Evolutionary conservation across 2,888 invertebrate species (phyloP).

Genomic region (Acanthopleura granulata): DNA sequence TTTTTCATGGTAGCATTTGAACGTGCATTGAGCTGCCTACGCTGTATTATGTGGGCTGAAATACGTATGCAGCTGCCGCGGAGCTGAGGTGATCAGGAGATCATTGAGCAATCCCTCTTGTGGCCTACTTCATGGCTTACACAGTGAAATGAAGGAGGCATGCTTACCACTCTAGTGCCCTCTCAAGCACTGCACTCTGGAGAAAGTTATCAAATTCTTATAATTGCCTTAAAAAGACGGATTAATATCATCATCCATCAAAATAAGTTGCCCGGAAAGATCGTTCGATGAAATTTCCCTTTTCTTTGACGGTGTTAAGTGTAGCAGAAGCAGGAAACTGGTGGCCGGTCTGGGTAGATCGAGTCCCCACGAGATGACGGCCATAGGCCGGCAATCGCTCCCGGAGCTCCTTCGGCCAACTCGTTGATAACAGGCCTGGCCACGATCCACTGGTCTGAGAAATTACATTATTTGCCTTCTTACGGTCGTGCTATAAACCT

Average conservation of each 20-base stretch:
- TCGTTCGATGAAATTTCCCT: neutral
- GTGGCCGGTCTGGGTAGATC: neutral
- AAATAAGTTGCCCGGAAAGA: neutral
- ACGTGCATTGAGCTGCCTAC: too few species aligned
- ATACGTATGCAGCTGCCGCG: too few species aligned
- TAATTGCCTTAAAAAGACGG: neutral
- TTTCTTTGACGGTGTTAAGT: neutral
- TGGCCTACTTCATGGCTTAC: too few species aligned
- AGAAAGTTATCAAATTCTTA: neutral
- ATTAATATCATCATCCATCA: slow-evolving; percentile 4
- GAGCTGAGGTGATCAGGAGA: too few species aligned
- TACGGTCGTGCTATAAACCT: neutral
- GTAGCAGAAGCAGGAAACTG: neutral
- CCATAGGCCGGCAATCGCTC: too few species aligned
- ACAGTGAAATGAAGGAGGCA: too few species aligned
- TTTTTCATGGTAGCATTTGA: too few species aligned
- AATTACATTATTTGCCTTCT: slow-evolving; percentile 18
- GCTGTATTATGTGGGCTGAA: too few species aligned
- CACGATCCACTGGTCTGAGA: slow-evolving; percentile 14
- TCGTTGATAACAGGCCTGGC: neutral
- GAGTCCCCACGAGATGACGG: neutral
- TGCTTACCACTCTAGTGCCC: too few species aligned
- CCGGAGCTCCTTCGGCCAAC: neutral
- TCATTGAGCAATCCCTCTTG: too few species aligned
- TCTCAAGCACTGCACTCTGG: too few species aligned